These are phyloP conservation scores for Mactra quadrangularis DNA, from an alignment of 1,140 invertebrate species.

Conservation along the genomic window DNA sequence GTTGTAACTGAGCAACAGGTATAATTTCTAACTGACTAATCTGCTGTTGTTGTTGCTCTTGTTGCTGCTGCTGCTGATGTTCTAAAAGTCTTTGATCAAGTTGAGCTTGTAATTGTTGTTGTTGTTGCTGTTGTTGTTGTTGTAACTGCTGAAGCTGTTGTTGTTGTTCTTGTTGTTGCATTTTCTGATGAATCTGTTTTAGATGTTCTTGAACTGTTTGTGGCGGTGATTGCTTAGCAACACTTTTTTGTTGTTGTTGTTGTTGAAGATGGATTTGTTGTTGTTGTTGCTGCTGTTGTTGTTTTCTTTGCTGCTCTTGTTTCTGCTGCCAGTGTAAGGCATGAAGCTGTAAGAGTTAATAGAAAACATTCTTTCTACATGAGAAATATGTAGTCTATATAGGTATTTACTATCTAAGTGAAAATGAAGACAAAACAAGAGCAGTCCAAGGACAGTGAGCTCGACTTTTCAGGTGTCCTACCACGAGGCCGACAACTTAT, in stretches of 20 bases:
- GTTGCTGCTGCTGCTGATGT: constrained; percentile 47
- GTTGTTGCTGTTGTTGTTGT: constrained; percentile 56
- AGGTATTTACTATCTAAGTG: too few species aligned
- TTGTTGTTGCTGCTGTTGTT: constrained; percentile 54
- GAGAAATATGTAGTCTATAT: too few species aligned
- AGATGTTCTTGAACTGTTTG: constrained; percentile 82
- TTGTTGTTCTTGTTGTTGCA: constrained; percentile 76
- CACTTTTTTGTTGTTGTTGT: constrained; percentile 61
- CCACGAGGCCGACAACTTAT: too few species aligned
- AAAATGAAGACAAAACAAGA: too few species aligned
- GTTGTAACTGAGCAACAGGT: constrained; percentile 61
- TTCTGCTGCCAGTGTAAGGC: constrained; percentile 57
- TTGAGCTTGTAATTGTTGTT: constrained; percentile 41
- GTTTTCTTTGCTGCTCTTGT: constrained; percentile 60
- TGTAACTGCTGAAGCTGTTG: constrained; percentile 64
- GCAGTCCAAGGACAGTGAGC: too few species aligned
- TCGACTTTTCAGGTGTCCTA: too few species aligned
- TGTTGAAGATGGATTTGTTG: constrained; percentile 48
- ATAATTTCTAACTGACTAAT: constrained; percentile 63
- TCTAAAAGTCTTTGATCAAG: not conserved
- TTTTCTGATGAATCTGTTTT: constrained; percentile 87
- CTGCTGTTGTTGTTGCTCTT: constrained; percentile 56
- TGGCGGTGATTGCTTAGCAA: constrained; percentile 78
- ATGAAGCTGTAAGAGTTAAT: constrained; percentile 52
- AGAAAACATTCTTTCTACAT: too few species aligned